A percentile compares a stretch with the other conserved stretches of the same genome.
Conservation (phyloP, 2,888 invertebrate genomes). For the Coecobrya sp. region DNA sequence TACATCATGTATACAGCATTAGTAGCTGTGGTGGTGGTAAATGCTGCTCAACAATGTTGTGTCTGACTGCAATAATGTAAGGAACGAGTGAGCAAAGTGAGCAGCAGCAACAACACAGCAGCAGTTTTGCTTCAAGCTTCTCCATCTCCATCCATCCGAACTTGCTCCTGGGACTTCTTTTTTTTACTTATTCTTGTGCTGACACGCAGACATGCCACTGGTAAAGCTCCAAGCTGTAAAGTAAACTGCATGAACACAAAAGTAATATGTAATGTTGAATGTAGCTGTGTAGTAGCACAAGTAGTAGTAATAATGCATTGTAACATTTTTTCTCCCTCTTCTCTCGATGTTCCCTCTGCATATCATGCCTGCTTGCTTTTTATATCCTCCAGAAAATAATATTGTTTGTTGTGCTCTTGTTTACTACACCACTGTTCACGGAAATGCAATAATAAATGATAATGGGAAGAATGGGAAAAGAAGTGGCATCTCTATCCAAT, state of each 20-base stretch:
- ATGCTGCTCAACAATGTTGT: slow-evolving; percentile 64
- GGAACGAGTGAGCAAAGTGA: slow-evolving; percentile 50
- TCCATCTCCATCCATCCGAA: slow-evolving; percentile 53
- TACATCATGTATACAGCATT: slow-evolving; percentile 63
- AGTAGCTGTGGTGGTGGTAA: slow-evolving; percentile 62
- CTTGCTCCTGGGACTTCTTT: slow-evolving; percentile 73
- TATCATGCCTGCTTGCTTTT: slow-evolving; percentile 27
- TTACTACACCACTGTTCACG: slow-evolving; percentile 52
- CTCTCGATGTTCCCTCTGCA: neutral
- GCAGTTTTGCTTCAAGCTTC: slow-evolving; percentile 56
- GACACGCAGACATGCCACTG: slow-evolving; percentile 73
- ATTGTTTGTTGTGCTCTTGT: slow-evolving; percentile 60
- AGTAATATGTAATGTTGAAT: slow-evolving; percentile 72
- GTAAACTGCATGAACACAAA: slow-evolving; percentile 61
- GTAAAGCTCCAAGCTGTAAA: slow-evolving; percentile 56
- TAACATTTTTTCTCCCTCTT: slow-evolving; percentile 50
- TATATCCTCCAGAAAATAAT: slow-evolving; percentile 63
- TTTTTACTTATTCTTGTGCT: slow-evolving; percentile 75
- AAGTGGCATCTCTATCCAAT: slow-evolving; percentile 20
- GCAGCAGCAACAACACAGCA: slow-evolving; percentile 32
- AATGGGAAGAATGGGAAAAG: slow-evolving; percentile 57
- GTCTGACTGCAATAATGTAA: slow-evolving; percentile 61
- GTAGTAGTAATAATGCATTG: slow-evolving; percentile 49
- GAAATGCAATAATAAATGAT: slow-evolving; percentile 65
- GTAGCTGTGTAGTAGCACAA: slow-evolving; percentile 27